Percentiles rank a stretch among this genome's conserved stretches.
Evolutionary conservation across 2,888 invertebrate species (phyloP).

Genomic region (Tiphia femorata): DNA sequence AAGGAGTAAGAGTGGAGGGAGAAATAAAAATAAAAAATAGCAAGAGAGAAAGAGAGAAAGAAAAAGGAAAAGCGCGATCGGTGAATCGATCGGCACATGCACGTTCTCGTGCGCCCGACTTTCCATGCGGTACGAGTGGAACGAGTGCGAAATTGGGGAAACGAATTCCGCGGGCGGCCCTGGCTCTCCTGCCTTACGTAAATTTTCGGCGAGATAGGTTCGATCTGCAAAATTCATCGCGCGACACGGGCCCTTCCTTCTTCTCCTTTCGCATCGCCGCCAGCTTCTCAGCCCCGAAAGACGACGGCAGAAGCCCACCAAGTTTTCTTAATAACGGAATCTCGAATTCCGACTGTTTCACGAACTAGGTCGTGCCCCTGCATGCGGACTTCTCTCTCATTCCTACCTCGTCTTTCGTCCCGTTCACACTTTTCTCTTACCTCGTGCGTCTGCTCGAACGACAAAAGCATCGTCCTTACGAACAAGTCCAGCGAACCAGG

Average conservation of each 20-base stretch:
- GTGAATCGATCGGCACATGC: slow-evolving; percentile 12
- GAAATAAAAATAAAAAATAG: slow-evolving; percentile 5
- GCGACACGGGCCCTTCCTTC: no score
- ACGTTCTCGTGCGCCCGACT: neutral
- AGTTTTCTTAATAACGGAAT: slow-evolving; percentile 44
- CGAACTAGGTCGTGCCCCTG: slow-evolving; percentile 34
- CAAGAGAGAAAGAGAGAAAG: neutral
- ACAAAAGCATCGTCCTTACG: no score
- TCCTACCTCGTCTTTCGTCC: slow-evolving; percentile 1
- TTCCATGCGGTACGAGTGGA: slow-evolving; percentile 17
- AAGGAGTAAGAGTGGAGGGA: slow-evolving; percentile 5
- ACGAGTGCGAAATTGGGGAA: slow-evolving; percentile 32
- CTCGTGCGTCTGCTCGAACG: slow-evolving; percentile 9
- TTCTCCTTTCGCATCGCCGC: no score
- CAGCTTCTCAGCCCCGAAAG: neutral
- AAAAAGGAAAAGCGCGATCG: slow-evolving; percentile 28
- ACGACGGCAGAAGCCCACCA: slow-evolving; percentile 12
- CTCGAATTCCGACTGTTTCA: slow-evolving; percentile 33
- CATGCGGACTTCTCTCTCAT: slow-evolving; percentile 26
- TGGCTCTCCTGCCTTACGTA: neutral
- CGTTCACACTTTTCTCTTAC: slow-evolving; percentile 3
- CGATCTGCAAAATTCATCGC: slow-evolving; percentile 36
- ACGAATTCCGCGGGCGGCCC: slow-evolving; percentile 44
- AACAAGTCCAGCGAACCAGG: slow-evolving; percentile 4
- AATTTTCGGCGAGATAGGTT: slow-evolving; percentile 14